Conservation (phyloP, 2,113 vertebrate genomes). For the Leiothrix lutea region DNA sequence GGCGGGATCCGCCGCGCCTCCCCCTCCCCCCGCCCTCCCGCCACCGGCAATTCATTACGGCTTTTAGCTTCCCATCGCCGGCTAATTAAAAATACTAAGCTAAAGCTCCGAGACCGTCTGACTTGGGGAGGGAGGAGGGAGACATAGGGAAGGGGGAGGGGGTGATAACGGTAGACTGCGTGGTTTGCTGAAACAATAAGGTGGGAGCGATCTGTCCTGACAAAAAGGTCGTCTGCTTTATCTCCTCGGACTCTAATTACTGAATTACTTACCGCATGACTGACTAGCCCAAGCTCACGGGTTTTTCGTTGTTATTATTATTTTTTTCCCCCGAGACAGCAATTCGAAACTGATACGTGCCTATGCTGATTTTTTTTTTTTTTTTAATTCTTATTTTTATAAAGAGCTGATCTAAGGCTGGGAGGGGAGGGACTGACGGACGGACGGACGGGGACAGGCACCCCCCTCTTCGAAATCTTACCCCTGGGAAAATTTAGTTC, state of each 20-base stretch:
- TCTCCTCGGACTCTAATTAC: slow-evolving; percentile 67
- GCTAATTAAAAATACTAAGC: slow-evolving; percentile 83
- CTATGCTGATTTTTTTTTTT: neutral
- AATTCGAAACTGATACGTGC: neutral
- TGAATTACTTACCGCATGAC: slow-evolving; percentile 70
- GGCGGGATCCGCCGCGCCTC: neutral
- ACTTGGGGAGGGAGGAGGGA: slow-evolving; percentile 23
- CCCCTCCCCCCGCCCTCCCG: neutral
- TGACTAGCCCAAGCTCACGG: slow-evolving; percentile 41
- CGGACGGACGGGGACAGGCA: too few species aligned
- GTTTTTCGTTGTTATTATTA: neutral
- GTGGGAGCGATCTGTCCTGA: slow-evolving; percentile 47
- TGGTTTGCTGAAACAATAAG: slow-evolving; percentile 45
- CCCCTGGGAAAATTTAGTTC: too few species aligned
- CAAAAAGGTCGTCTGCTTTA: slow-evolving; percentile 63
- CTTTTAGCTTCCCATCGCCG: slow-evolving; percentile 78
- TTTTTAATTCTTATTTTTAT: too few species aligned
- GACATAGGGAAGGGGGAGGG: neutral
- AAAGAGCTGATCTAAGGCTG: too few species aligned
- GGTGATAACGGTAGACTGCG: slow-evolving; percentile 43
- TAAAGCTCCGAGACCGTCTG: slow-evolving; percentile 65
- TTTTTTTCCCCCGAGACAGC: neutral
- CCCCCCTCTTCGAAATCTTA: too few species aligned
- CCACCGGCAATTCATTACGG: slow-evolving; percentile 77
- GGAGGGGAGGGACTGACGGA: too few species aligned